Evolutionary conservation across 2,797 vertebrate species (phyloP).

Genomic region (Ceryle rudis): DNA sequence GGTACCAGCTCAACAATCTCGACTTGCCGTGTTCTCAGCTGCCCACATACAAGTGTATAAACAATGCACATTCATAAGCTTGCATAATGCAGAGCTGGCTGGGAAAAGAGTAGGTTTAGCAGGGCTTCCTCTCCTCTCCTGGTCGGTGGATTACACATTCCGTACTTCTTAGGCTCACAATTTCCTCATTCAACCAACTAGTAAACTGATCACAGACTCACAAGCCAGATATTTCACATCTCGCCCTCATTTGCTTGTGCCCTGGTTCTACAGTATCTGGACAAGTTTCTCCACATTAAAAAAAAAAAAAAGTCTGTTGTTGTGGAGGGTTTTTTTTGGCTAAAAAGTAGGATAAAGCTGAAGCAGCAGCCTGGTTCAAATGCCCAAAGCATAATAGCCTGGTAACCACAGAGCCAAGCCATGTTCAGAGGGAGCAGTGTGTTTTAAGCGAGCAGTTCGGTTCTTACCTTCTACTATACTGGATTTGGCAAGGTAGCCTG

Average conservation of each 20-base stretch:
- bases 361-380: neutral
- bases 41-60: neutral
- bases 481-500: conserved; percentile 95
- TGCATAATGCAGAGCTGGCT: neutral
- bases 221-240: neutral
- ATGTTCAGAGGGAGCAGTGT: neutral
- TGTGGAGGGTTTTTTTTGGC: neutral
- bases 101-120: neutral
- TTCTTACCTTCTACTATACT: conserved; percentile 98
- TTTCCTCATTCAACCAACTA: neutral
- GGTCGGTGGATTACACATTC: neutral
- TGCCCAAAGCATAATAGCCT: neutral
- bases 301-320: too few relatives aligned
- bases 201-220: neutral
- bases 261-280: neutral
- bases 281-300: neutral
- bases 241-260: neutral
- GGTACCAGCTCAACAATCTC: neutral
- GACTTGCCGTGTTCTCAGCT: neutral
- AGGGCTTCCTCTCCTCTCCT: neutral
- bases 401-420: neutral
- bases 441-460: neutral
- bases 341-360: neutral
- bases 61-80: neutral
- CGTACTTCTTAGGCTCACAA: neutral